These are phyloP conservation scores for Ectropis crepuscularia DNA, from an alignment of 2,888 invertebrate genomes.

Conservation along the genomic window DNA sequence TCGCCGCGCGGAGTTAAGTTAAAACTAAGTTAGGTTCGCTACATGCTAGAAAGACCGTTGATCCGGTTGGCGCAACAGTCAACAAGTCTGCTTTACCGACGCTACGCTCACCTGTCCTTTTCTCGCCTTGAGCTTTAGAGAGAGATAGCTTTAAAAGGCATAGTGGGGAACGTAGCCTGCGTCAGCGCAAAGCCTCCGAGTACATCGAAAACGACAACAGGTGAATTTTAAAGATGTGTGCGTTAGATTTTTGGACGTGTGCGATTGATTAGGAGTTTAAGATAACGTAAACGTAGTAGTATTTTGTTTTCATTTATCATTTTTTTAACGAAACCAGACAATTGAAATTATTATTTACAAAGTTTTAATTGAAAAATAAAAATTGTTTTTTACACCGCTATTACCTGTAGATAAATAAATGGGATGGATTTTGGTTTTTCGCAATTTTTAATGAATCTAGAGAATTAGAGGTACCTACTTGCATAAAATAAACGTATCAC, in stretches of 20 bases:
- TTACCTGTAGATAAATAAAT: too few species aligned
- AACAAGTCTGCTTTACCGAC: conserved; percentile 72
- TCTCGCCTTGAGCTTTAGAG: conserved; percentile 48
- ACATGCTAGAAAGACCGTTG: conserved; percentile 82
- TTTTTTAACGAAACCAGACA: conserved; percentile 25
- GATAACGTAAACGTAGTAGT: conserved; percentile 76
- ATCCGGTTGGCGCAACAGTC: conserved; percentile 78
- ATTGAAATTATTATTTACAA: conserved; percentile 17
- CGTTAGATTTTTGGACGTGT: conserved; percentile 61
- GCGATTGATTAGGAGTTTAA: conserved; percentile 69
- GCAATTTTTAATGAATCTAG: too few species aligned
- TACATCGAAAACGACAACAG: conserved; percentile 73
- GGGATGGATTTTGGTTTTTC: too few species aligned
- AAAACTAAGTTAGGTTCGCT: conserved; percentile 80
- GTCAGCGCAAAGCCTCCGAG: conserved; percentile 75
- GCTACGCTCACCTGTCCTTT: conserved; percentile 54
- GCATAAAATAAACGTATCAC: too few species aligned
- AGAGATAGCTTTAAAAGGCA: conserved; percentile 57
- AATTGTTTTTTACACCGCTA: too few species aligned
- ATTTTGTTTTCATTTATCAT: conserved; percentile 71
- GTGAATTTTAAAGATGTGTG: conserved; percentile 76
- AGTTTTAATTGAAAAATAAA: conserved; percentile 18
- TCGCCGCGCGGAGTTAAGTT: conserved; percentile 73
- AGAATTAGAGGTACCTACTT: too few species aligned
- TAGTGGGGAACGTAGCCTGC: conserved; percentile 78